Conservation (phyloP, 2,797 vertebrate species). For the Onychomys torridus region DNA sequence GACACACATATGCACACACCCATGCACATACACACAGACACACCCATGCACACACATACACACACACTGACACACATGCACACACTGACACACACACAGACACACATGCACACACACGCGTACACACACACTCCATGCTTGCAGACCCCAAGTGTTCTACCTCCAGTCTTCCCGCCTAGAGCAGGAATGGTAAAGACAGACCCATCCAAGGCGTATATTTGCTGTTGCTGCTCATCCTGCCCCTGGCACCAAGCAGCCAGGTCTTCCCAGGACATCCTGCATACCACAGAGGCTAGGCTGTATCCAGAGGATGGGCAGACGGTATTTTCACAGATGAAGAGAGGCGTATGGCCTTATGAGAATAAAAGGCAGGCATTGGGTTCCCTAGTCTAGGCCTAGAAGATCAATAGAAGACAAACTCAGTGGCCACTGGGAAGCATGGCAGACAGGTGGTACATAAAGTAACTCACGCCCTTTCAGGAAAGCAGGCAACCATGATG, state of each 20-base stretch:
- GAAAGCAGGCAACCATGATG: not conserved
- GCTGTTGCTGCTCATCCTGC: not conserved
- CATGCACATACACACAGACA: too few species aligned
- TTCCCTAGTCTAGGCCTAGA: not conserved
- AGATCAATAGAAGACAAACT: not conserved
- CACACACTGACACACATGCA: too few species aligned
- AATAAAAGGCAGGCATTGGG: not conserved
- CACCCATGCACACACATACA: too few species aligned
- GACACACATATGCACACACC: too few species aligned
- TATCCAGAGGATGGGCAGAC: not conserved
- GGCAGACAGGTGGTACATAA: too few species aligned
- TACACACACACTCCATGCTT: not conserved
- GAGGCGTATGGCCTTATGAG: not conserved
- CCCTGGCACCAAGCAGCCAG: not conserved
- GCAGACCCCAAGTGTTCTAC: fast-evolving
- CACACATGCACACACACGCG: not conserved
- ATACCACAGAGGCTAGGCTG: too few species aligned
- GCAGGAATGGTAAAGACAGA: too few species aligned
- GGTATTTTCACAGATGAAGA: not conserved
- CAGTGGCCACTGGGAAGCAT: not conserved
- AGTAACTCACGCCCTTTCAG: not conserved
- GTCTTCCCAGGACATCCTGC: not conserved
- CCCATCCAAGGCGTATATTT: not conserved
- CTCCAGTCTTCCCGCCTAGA: not conserved
- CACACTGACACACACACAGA: too few species aligned